These are phyloP conservation scores for Drosophila micromelanica DNA, from an alignment of 1,140 invertebrate species.

Conservation along the genomic window DNA sequence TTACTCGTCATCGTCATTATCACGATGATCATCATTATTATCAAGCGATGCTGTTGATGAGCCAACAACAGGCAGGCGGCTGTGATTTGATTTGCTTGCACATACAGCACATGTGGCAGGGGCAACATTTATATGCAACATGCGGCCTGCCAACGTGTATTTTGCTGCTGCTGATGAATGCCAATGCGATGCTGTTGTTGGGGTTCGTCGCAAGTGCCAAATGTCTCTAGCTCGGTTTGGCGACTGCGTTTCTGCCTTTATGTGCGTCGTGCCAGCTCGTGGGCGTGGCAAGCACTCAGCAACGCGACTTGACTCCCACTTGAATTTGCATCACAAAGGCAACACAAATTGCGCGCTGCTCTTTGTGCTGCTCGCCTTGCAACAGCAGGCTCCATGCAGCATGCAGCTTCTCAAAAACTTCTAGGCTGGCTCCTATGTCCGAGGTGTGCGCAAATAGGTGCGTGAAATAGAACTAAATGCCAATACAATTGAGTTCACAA, in stretches of 20 bases:
- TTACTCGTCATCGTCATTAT: conserved; percentile 45
- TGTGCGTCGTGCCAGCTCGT: conserved; percentile 39
- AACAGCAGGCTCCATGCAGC: conserved; percentile 19
- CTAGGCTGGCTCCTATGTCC: conserved; percentile 16
- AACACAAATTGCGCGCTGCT: conserved; percentile 78
- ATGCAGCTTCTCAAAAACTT: conserved; percentile 50
- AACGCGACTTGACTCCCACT: conserved; percentile 76
- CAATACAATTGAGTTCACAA: too few relatives aligned
- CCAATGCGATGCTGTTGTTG: conserved; percentile 65
- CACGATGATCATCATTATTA: conserved; percentile 42
- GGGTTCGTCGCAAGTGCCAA: conserved; percentile 68
- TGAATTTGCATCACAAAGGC: conserved; percentile 82
- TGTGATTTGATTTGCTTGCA: conserved; percentile 72
- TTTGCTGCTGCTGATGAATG: conserved; percentile 76
- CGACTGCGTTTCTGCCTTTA: conserved; percentile 7
- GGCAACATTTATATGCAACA: conserved; percentile 77
- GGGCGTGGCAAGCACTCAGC: conserved; percentile 72
- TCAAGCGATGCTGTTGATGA: conserved; percentile 62
- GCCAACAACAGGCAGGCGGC: conserved; percentile 26
- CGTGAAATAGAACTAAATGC: too few relatives aligned
- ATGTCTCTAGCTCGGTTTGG: conserved; percentile 48
- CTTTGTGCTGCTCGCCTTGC: conserved; percentile 62
- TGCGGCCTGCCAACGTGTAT: conserved; percentile 72
- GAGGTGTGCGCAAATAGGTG: conserved; percentile 28
- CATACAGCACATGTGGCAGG: conserved; percentile 28